Evolutionary conservation across 2,113 vertebrate genomes (phyloP).

Genomic region (Sinocyclocheilus grahami): DNA sequence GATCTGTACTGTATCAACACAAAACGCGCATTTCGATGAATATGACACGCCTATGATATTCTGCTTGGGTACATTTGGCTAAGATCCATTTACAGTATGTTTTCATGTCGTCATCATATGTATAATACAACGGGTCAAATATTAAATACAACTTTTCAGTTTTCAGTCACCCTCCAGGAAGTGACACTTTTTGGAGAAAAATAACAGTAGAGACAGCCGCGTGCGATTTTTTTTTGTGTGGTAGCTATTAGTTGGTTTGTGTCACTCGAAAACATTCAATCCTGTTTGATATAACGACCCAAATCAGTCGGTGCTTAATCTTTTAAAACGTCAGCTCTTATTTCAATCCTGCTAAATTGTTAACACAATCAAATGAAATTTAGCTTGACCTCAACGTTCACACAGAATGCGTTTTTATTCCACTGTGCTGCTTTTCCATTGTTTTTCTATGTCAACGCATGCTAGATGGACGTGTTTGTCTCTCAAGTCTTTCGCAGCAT

Average conservation of each 20-base stretch:
- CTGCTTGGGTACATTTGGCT: too few relatives aligned
- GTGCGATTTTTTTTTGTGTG: not conserved
- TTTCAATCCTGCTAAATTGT: not conserved
- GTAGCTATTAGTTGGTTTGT: not conserved
- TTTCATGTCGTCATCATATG: not conserved
- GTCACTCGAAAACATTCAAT: not conserved
- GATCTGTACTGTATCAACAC: not conserved
- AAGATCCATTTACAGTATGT: not conserved
- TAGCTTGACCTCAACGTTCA: not conserved
- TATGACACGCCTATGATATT: too few relatives aligned
- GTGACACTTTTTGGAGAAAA: not conserved
- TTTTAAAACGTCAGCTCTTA: not conserved
- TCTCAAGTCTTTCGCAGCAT: not conserved
- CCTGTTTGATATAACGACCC: not conserved
- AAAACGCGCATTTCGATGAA: too few relatives aligned
- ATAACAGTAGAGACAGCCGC: not conserved
- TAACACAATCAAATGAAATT: not conserved
- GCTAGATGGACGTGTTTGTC: not conserved
- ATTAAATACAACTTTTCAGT: too few relatives aligned
- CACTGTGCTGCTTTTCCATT: not conserved
- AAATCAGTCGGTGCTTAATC: not conserved
- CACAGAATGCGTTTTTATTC: not conserved
- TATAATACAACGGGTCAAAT: not conserved
- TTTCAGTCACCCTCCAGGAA: not conserved
- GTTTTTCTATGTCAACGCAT: not conserved